phyloP scores from a whole-genome alignment of 1,140 invertebrate species.

The Phocides pigmalion region DNA sequence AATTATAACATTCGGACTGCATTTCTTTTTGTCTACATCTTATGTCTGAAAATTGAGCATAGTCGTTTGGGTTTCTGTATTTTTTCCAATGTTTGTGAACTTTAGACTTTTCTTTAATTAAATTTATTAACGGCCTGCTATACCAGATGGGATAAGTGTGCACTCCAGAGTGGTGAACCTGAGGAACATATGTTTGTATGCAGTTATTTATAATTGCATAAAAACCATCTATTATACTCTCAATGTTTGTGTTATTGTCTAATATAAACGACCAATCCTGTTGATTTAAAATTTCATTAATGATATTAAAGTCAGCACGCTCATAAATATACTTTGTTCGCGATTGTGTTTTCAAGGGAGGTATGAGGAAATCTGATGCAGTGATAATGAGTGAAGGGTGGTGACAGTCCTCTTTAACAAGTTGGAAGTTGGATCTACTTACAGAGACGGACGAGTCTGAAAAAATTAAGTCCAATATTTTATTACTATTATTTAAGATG shows the following conservation, averaged over 20 bases:
- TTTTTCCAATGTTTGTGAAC: no score
- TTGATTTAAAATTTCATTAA: neutral
- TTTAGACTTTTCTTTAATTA: no score
- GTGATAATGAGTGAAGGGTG: no score
- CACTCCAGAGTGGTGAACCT: neutral
- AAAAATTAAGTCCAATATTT: no score
- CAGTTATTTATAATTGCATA: constrained; percentile 10
- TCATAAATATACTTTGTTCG: no score
- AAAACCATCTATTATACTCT: neutral
- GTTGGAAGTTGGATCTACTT: no score
- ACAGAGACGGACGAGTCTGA: no score
- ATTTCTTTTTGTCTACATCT: neutral
- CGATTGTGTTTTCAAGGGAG: no score
- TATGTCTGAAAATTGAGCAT: neutral
- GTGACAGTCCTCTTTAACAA: no score
- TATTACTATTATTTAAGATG: no score
- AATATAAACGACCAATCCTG: constrained; percentile 9
- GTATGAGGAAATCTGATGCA: no score
- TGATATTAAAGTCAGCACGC: neutral
- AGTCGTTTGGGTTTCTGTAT: neutral
- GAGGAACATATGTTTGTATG: constrained; percentile 2
- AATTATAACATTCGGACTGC: neutral
- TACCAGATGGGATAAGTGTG: constrained; percentile 1
- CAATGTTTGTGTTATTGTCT: neutral
- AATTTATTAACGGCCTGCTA: no score